These are phyloP conservation scores for Globodera ellingtonae DNA, from an alignment of 1,140 invertebrate species.

Conservation along the genomic window DNA sequence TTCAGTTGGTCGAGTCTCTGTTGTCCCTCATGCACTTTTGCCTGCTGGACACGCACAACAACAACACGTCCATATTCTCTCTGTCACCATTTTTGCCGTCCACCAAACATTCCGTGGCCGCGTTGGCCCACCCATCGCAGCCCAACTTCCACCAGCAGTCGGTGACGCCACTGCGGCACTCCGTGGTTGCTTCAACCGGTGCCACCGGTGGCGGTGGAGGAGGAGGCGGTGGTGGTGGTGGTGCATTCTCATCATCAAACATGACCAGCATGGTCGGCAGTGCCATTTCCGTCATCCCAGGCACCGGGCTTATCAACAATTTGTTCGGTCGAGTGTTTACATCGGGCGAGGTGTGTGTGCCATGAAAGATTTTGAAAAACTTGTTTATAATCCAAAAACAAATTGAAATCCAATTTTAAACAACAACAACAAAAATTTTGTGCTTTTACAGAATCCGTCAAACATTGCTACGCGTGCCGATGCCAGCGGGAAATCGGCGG, in stretches of 20 bases:
- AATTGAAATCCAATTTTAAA: neutral
- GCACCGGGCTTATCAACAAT: conserved; percentile 74
- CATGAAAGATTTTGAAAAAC: neutral
- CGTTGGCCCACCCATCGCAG: conserved; percentile 6
- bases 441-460: conserved; percentile 23
- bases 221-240: conserved; percentile 57
- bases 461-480: conserved; percentile 11
- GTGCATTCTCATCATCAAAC: conserved; percentile 61
- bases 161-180: neutral
- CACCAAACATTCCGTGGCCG: neutral
- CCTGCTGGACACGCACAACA: neutral
- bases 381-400: neutral
- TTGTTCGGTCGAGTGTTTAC: conserved; percentile 68
- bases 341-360: conserved; percentile 27
- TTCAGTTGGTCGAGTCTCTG: conserved; percentile 74
- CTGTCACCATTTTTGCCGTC: neutral
- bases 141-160: neutral
- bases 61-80: neutral
- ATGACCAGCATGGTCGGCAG: conserved; percentile 54
- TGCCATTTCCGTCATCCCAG: conserved; percentile 60
- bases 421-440: neutral
- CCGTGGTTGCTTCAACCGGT: neutral
- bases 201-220: conserved; percentile 45
- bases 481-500: conserved; percentile 28
- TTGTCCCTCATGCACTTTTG: conserved; percentile 77